Evolutionary conservation across 1,140 invertebrate species (phyloP), one percentile per base, ranked within the genome.

Genomic region (Octopus sinensis): DNA sequence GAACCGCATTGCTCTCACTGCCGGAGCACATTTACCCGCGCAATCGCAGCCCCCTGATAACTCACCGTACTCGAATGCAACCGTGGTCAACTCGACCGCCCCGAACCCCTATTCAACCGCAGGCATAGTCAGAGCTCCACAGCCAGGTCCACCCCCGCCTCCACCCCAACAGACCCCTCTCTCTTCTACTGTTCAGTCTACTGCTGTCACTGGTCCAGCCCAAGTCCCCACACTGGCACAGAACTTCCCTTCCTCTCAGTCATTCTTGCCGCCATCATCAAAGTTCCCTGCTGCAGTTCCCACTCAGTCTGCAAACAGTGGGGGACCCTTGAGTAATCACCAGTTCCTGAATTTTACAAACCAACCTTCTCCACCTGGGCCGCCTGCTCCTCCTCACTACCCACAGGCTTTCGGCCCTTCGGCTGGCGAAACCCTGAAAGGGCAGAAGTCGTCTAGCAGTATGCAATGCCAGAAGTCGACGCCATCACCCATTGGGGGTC

Each of bases 1-100:
- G 68, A 71, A 71, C 13, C 68, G 68, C 17, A 13, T 71, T 13
- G 68, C 68, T 13, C 17, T 71, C 13, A n/a, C 68, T 6, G 68
- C 68, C 30, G 68, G 68, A 23, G 68, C 13, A 71, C 68, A 13
- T 13, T 5, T 71, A n/a, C 68, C 68, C 30, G 13, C 68, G 13
- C 68, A 71, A 13, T 23, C 23, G 23, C 23, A 23, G 23, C 23
- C 23, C 23, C 68, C 68, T n/a, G 68, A 71, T 23, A n/a, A 13
- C 30, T n/a, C 17, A 5, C 68, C 17, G 68, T 71, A 71, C 68
- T 71, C 68, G 5, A 23, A 23, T 23, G 23, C 23, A 23, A 23
- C 23, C 23, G 68, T 71, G 30, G 68, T 13, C 53, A 82, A 68
- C 56, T 52, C 81, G 43, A 76, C 62, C 43, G 53, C 81, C 13